Conservation (phyloP, 1,140 invertebrate genomes). For the Hyles vespertilio region DNA sequence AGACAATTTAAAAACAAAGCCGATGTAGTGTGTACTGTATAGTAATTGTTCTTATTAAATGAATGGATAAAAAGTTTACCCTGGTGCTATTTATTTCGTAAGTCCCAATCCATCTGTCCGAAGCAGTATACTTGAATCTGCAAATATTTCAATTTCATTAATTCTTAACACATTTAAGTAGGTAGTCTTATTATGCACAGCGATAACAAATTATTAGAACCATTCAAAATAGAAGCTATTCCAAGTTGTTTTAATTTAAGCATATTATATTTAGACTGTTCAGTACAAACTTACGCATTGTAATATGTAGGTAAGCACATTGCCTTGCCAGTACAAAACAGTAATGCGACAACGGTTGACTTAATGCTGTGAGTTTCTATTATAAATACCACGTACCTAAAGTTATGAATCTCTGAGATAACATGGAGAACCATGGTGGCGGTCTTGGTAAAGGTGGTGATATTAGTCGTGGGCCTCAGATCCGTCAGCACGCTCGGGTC, state of each 20-base stretch:
- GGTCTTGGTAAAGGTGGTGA: constrained; percentile 29
- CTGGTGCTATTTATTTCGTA: background rate
- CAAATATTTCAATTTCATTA: too few species aligned
- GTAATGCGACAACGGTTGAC: background rate
- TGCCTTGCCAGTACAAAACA: background rate
- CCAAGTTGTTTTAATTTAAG: background rate
- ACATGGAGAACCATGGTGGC: constrained; percentile 31
- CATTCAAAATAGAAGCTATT: constrained; percentile 25
- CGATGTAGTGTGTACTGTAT: too few species aligned
- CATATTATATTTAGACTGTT: background rate
- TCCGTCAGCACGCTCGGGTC: constrained; percentile 26
- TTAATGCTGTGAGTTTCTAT: background rate
- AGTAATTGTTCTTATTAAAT: background rate
- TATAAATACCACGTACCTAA: constrained; percentile 31
- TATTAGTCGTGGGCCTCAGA: constrained; percentile 14
- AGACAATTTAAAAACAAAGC: too few species aligned
- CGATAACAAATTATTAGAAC: constrained; percentile 4
- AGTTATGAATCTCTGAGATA: constrained; percentile 44
- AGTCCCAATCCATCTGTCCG: too few species aligned
- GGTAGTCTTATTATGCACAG: too few species aligned
- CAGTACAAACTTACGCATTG: background rate
- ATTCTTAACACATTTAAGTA: too few species aligned
- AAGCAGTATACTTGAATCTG: too few species aligned
- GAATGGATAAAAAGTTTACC: background rate
- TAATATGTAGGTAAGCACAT: background rate